Conservation (phyloP, 92 coral and sea anemone species). For the Siderastrea siderea region DNA sequence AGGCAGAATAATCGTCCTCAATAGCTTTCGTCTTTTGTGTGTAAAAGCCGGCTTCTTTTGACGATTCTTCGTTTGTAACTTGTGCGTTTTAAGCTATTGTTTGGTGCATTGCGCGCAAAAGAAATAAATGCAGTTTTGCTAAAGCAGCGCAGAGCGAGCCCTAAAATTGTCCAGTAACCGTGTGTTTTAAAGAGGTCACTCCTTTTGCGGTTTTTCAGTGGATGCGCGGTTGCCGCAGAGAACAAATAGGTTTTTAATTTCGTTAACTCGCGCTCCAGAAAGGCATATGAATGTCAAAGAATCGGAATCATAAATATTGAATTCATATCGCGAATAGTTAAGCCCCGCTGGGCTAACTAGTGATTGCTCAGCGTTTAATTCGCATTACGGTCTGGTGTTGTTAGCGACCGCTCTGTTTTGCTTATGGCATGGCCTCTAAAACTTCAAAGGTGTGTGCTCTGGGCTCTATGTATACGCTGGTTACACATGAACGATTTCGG, state of each 20-base stretch:
- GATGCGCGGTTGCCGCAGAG: neutral
- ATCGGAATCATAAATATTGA: conserved; percentile 21
- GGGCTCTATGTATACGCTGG: too few species aligned
- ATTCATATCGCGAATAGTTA: neutral
- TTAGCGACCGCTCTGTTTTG: neutral
- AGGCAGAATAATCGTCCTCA: neutral
- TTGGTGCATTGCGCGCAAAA: neutral
- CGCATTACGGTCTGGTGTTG: conserved; percentile 3
- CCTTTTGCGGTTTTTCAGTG: neutral
- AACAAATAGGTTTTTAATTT: conserved; percentile 24
- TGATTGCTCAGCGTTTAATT: conserved; percentile 20
- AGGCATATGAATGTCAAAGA: conserved; percentile 2
- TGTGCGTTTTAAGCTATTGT: neutral
- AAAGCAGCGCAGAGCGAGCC: neutral
- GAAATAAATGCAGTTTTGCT: neutral
- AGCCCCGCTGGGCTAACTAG: neutral
- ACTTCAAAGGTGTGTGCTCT: neutral
- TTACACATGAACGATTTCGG: neutral
- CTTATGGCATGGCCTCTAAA: conserved; percentile 5
- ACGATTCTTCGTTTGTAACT: neutral
- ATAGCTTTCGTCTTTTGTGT: neutral
- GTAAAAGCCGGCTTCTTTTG: neutral
- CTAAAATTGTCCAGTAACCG: too few species aligned
- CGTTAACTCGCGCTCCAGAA: neutral
- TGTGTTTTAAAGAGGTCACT: neutral